Base-by-base conservation (phyloP, 2,113 vertebrate genomes). In the Orthonyx spaldingii region DNA sequence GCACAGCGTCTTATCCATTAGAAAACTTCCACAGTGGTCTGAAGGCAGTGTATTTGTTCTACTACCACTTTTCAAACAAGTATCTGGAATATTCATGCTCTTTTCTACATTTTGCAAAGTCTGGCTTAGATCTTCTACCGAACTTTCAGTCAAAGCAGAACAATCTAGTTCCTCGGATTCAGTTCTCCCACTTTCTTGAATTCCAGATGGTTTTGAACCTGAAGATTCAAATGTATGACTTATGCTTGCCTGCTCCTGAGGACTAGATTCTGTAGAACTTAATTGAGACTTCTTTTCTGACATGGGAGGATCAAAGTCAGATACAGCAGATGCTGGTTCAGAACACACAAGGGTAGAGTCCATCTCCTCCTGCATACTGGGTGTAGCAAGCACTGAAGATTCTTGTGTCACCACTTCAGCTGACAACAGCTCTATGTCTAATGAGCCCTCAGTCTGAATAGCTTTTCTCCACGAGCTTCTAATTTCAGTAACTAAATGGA, bases 391-490 rank as follows among this genome's bases (percentile, higher is more conserved):
- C 42, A 69, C 2, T 33, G 79, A 32, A 35, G 27, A n/a, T 53
- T 94, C 82, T 86, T 87, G 70, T 20, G 0, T 11, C 46, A 50
- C 53, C 72, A 47, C 18, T 53, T 96, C 70, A 56, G 87, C 1
- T 28, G 91, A 35, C 60, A 64, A 11, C 53, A 50, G 30, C 46
- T 97, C 87, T 64, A 2, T 15, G 17, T 57, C 77, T 79, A 75
- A 57, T 6, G 84, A 77, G 33, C 57, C 89, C 46, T 97, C 97
- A 49, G 39, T 55, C 50, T 97, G 57, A 93, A 97, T 17, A 93
- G 97, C 97, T 97, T 97, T 97, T 96, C 97, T 97, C 98, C 98
- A 98, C 0, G 97, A 98, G 61, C 79, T 98, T 96, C 97, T 97
- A 46, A 97, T 97, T 94, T 98, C 97, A 84, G 94, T 91, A 97